A percentile compares a stretch with the other conserved stretches of the same genome.
Conservation (phyloP, 37 sponge, comb jelly and placozoan species). For the Sycon ciliatum region DNA sequence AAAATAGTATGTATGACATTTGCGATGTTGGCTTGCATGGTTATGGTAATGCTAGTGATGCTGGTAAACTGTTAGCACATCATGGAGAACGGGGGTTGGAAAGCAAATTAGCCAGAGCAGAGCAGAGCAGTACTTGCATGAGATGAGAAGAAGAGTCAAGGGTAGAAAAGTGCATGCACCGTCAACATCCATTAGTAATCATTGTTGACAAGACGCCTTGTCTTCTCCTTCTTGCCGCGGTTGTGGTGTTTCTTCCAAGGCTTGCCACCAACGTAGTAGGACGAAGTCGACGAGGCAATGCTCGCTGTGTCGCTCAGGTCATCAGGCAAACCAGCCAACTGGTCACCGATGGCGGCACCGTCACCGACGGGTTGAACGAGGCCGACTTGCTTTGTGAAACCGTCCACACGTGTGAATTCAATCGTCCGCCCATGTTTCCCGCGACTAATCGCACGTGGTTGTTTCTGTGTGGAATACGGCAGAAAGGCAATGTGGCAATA, state of each 20-base stretch:
- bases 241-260: slow-evolving; percentile 92
- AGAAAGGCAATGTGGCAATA: no score
- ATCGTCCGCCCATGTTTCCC: no score
- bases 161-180: neutral
- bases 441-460: no score
- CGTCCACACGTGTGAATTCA: no score
- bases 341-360: neutral
- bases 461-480: no score
- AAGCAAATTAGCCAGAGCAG: neutral
- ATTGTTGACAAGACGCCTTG: slow-evolving; percentile 33
- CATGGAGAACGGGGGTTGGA: no score
- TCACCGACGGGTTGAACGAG: neutral
- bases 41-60: no score
- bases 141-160: neutral
- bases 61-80: no score
- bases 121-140: neutral
- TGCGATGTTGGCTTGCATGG: no score
- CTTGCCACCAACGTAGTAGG: slow-evolving; percentile 34
- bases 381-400: neutral
- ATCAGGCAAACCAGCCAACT: no score
- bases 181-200: no score
- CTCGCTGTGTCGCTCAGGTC: neutral
- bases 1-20: no score
- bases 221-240: slow-evolving; percentile 71
- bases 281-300: neutral